Base-by-base conservation (phyloP, 1,140 invertebrate species). In the Thereuonema tuberculata region DNA sequence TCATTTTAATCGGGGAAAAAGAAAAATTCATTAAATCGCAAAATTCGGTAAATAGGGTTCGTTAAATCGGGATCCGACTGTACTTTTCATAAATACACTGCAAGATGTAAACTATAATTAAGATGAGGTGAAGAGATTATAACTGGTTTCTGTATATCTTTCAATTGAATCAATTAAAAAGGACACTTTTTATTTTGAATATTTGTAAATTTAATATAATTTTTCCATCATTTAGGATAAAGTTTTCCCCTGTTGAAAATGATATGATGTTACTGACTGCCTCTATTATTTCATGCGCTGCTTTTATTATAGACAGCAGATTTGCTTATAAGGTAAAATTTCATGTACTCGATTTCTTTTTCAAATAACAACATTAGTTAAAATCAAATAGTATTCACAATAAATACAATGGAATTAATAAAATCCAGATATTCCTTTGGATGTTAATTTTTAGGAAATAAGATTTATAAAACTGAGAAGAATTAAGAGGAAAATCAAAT, bases 241-340 rank as follows among this genome's bases (percentile, higher is more conserved):
- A 60, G 26, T 63, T 66, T 43, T 57, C 55, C 48, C 28, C 61
- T 29, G 64, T 68, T 1, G 58, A 65, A 60, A 60, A 59, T 24
- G 68, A 70, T 59, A 64, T 62, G 37, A 50, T 69, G 48, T 49
- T 68, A 43, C 23, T 68, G 27, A 64, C 63, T 3, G 58, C 60
- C 2, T 49, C 63, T 31, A 59, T 69, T 1, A 65, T 70, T 55
- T 58, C 64, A 9, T 62, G 65, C 23, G 56, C 67, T 59, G 31
- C 46, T 5, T 56, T 56, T 26, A 5, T 56, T 5, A 37, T 28
- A 31, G 3, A 31, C 12, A 3, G 5, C 43, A 24, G 26, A 12
- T 3, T 37, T 17, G 31, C 31, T 9, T 9, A 9, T 5, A 37
- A 9, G 31, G 31, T 37, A 37, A 37, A 37, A 9, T 37, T 37